Base-by-base conservation (phyloP, 2,113 vertebrate species). In the Equus quagga region DNA sequence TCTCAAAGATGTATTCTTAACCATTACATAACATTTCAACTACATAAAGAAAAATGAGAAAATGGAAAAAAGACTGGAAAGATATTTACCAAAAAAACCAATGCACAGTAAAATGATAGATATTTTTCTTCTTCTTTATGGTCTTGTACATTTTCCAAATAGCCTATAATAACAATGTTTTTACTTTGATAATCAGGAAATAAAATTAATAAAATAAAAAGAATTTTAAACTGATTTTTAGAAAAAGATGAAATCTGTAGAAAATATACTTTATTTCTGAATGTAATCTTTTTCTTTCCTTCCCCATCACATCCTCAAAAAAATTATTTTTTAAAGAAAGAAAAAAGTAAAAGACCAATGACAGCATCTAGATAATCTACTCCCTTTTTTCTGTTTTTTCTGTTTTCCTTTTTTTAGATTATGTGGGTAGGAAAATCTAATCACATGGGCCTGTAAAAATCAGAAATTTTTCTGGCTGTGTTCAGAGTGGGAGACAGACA, bases 1-100 rank as follows among this genome's bases (percentile, higher is more conserved):
- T 19, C 18, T 76, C 67, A 92, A 91, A 81, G 76, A 54, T 15
- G 15, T 46, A 64, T 49, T 86, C 41, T 54, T 54, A 54, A 54
- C 51, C 51, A 15, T 54, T 54, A 54, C 51, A 54, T 67, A 78
- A 79, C 18, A 83, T 33, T 65, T 75, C 36, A 83, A 65, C 33
- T n/a, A 79, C 51, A 56, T 49, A 78, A 33, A 91, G 65, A 85
- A 76, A 94, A 95, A 76, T 28, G 75, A 85, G 41, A 86, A 85
- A 33, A 72, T 62, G 15, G 46, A 75, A 64, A 49, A 60, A 41
- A 44, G 9, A 49, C 1, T 80, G 67, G 17, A 86, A 80, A 80
- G 14, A 67, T 13, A 92, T 56, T 69, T 84, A 60, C 70, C 65
- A 44, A 86, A 86, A 41, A 58, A 19, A 21, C 23, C 62, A 90